Evolutionary conservation across 1,140 invertebrate genomes (phyloP).

Genomic region (Papilio helenus): DNA sequence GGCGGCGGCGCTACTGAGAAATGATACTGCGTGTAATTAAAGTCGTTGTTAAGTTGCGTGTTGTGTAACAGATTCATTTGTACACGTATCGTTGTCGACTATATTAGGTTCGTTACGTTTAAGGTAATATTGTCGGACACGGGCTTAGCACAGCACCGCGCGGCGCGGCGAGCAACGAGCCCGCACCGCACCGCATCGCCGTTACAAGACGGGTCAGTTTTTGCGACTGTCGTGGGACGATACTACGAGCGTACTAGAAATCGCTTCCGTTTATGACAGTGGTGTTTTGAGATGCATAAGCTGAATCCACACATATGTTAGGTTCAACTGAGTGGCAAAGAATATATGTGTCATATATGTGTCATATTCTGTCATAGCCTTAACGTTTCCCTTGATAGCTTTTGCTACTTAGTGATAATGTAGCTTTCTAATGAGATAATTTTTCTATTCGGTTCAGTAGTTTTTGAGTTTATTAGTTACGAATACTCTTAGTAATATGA

Average conservation of each 20-base stretch:
- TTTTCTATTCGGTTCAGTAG: too few species aligned
- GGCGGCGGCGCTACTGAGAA: conserved; percentile 40
- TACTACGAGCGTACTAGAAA: neutral
- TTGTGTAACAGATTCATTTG: neutral
- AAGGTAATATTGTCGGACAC: conserved; percentile 19
- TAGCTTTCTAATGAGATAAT: too few species aligned
- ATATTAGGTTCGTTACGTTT: neutral
- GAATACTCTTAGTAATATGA: too few species aligned
- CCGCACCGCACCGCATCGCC: conserved; percentile 1
- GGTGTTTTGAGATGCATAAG: neutral
- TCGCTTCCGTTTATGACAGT: conserved; percentile 39
- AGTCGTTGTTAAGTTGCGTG: neutral
- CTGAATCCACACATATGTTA: neutral
- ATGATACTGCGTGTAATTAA: conserved; percentile 17
- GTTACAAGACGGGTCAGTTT: conserved; percentile 3
- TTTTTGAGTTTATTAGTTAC: too few species aligned
- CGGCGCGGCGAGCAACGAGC: conserved; percentile 35
- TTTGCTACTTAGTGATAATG: too few species aligned
- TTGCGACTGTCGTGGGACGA: conserved; percentile 35
- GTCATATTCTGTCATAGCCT: too few species aligned
- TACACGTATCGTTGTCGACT: neutral
- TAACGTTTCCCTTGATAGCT: too few species aligned
- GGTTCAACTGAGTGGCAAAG: too few species aligned
- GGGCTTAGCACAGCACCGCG: conserved; percentile 38
- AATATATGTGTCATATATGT: too few species aligned